Base-by-base conservation (phyloP, 2,113 vertebrate species). In the Leuciscus idus region DNA sequence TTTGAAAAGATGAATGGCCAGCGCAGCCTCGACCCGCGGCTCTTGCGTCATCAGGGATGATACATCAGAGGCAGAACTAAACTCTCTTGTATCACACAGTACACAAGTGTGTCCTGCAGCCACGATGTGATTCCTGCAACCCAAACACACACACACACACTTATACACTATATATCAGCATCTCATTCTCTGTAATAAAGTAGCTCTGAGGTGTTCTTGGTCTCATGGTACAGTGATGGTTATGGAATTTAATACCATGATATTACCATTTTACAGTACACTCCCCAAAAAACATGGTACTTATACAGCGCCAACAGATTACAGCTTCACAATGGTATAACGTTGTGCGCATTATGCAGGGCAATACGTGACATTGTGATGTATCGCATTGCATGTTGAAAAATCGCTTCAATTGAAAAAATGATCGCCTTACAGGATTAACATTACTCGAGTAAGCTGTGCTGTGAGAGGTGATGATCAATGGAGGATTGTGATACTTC, bases 1-100 rank as follows among this genome's bases (percentile, higher is more conserved):
- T 93, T 96, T 95, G 79, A 95, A 98, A 6, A 99, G 95, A 86
- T 99, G 98, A 85, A 99, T 97, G 5, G 95, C 97, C 89, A 99
- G 85, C 0, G 94, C 97, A 4, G 92, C 97, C 33, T 98, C 93
- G 72, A 96, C 91, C 1, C 82, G 66, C 61, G 93, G 92, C 85
- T 93, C 92, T 0, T 89, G 84, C 17, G 39, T 90, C 6, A 95
- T 87, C 23, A 98, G 91, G 5, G 81, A 6, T 6, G 94, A 91
- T 59, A 98, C 89, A 52, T 96, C 95, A 9, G 92, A 79, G 0
- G 96, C 78, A 21, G 94, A 95, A 36, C 93, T 91, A 79, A 95
- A 96, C 48, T 94, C 92, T 52, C 89, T 92, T 55, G 93, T 93
- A 90, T 99, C 96, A 87, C 93, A 93, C 43, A 99, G 96, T 50